These are phyloP conservation scores for Tachysurus vachellii DNA, from an alignment of 2,113 vertebrate genomes.

Conservation along the genomic window DNA sequence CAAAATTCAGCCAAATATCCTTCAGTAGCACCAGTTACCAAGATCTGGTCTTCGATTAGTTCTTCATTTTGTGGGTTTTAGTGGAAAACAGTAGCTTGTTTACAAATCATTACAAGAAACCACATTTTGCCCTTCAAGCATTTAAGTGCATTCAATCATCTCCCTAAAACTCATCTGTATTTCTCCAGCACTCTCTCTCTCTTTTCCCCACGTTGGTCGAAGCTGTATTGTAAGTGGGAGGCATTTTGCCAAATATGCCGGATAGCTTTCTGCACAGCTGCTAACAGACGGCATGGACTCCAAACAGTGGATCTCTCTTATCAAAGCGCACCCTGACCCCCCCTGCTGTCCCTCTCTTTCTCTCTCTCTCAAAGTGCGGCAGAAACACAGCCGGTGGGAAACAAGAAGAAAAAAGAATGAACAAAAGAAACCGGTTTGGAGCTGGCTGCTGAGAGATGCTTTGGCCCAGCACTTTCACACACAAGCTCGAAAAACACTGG, in stretches of 20 bases:
- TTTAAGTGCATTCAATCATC: conserved; percentile 62
- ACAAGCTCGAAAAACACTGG: background rate
- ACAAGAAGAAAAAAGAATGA: conserved; percentile 26
- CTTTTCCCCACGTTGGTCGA: conserved; percentile 47
- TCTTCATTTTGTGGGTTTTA: background rate
- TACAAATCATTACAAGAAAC: conserved; percentile 19
- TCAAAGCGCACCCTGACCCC: conserved; percentile 58
- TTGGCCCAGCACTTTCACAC: conserved; percentile 12
- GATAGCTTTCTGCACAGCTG: conserved; percentile 76
- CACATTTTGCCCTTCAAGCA: conserved; percentile 14
- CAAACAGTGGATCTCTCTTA: conserved; percentile 73
- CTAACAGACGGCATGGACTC: conserved; percentile 62
- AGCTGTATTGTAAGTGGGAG: conserved; percentile 55
- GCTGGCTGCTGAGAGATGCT: background rate
- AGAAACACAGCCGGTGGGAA: conserved; percentile 35
- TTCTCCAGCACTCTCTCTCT: conserved; percentile 38
- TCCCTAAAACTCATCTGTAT: conserved; percentile 1
- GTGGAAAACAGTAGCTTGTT: conserved; percentile 61
- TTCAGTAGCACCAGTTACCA: background rate
- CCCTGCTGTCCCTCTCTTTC: background rate
- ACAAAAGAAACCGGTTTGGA: conserved; percentile 21
- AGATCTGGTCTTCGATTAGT: background rate
- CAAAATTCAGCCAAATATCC: background rate
- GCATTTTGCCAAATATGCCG: conserved; percentile 65
- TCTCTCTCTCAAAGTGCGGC: conserved; percentile 42